Evolutionary conservation across 1,140 invertebrate species (phyloP).

Genomic region (Brachionus calyciflorus): DNA sequence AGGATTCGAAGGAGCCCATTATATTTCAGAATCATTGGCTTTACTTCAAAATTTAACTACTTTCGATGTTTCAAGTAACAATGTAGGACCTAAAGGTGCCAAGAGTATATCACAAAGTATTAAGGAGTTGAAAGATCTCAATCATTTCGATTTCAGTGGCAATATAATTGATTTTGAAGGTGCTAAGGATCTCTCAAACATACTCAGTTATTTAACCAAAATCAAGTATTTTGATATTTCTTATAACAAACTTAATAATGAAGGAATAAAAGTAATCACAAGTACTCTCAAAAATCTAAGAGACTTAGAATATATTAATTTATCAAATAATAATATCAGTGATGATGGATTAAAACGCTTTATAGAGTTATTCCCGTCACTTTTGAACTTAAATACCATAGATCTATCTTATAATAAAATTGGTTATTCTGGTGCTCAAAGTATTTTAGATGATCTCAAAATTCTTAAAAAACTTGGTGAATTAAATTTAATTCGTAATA

Average conservation of each 20-base stretch:
- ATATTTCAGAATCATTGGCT: neutral
- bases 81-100: neutral
- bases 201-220: neutral
- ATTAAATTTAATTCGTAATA: neutral
- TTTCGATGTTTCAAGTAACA: neutral
- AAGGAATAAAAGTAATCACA: neutral
- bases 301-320: neutral
- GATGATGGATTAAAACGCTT: neutral
- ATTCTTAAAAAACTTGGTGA: neutral
- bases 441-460: neutral
- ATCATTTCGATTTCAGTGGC: neutral
- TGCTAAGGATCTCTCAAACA: neutral
- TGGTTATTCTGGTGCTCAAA: neutral
- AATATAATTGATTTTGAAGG: neutral
- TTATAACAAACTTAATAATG: neutral
- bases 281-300: neutral
- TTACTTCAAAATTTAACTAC: neutral
- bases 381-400: neutral
- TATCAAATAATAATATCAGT: neutral
- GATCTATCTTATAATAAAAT: conserved; percentile 6
- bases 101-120: neutral
- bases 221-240: neutral
- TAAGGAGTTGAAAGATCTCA: neutral
- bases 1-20: neutral
- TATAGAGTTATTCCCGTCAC: neutral